A percentile compares a stretch with the other conserved stretches of the same genome.
phyloP scores from a whole-genome alignment of 2,888 invertebrate genomes.

The Aricia artaxerxes region DNA sequence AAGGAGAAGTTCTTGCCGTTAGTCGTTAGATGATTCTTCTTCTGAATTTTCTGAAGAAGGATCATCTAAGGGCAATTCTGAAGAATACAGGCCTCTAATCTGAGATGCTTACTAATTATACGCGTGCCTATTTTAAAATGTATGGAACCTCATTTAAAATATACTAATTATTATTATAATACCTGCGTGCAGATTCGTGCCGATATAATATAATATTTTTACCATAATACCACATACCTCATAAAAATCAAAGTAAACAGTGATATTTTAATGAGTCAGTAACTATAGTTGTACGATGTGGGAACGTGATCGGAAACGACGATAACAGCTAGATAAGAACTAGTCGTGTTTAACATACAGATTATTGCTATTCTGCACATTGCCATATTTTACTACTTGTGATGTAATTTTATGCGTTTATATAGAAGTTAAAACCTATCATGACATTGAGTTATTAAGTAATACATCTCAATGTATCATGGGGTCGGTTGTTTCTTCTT shows the following conservation, averaged over 20 bases:
- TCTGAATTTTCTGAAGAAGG: no score
- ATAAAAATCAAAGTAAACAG: slow-evolving; percentile 39
- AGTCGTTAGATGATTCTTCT: no score
- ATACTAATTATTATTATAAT: no score
- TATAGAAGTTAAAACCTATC: not conserved
- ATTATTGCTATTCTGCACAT: slow-evolving; percentile 1
- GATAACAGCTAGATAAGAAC: slow-evolving; percentile 46
- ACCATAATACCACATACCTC: no score
- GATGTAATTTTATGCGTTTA: not conserved
- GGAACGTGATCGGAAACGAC: slow-evolving; percentile 64
- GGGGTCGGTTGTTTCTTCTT: no score
- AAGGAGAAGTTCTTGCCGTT: no score
- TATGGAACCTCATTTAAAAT: no score
- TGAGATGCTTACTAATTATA: no score
- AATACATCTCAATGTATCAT: not conserved
- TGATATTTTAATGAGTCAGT: slow-evolving; percentile 54
- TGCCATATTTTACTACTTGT: not conserved
- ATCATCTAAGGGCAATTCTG: no score
- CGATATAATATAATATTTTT: not conserved
- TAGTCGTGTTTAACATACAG: slow-evolving; percentile 32
- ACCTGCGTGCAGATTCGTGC: slow-evolving; percentile 30
- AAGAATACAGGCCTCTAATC: no score
- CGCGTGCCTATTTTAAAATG: no score
- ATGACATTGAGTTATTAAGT: no score
- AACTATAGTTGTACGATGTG: slow-evolving; percentile 49